Base-by-base conservation (phyloP, 1,140 invertebrate genomes). In the Hyles euphorbiae region DNA sequence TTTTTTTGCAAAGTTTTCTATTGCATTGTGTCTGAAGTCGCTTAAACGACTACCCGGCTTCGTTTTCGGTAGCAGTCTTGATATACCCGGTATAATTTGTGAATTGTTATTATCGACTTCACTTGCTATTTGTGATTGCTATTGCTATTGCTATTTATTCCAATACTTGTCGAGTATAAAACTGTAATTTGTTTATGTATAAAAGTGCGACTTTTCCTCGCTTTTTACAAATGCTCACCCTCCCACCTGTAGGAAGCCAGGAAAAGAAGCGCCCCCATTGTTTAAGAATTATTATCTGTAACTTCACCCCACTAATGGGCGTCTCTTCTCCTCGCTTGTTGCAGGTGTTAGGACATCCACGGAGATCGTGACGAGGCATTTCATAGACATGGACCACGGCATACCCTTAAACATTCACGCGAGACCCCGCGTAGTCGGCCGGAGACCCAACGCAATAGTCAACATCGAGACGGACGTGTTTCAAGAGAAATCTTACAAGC, bases 271-370 rank as follows among this genome's bases (percentile, higher is more conserved):
- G 78, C 85, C 81, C 79, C 63, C 8, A 33, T 48, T 55, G 47
- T 60, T 65, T 78, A 66, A 60, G 45, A 60, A 40, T 61, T 58
- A 69, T 5, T 9, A 22, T 22, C 22, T 22, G 22, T 11, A 11
- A 56, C 32, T 47, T 2, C 5, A 46, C 22, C 22, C 9, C 33
- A 56, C 76, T 86, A 82, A 79, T 70, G 83, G 83, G 84, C 83
- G 61, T 65, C 83, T 81, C 82, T 82, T 81, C 67, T 76, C 83
- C 84, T 87, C 70, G 84, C 88, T 89, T 82, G 78, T 87, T 88
- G 53, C 86, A 89, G 88, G 85, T 70, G 72, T 82, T 58, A 63
- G 81, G 68, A 82, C 83, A 0, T 84, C 82, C 34, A 85, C 85
- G 58, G 78, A 86, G 68, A 87, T 87, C 11, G 81, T 87, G 63